Base-by-base conservation (phyloP, 2,888 invertebrate genomes). In the Callinectes sapidus region DNA sequence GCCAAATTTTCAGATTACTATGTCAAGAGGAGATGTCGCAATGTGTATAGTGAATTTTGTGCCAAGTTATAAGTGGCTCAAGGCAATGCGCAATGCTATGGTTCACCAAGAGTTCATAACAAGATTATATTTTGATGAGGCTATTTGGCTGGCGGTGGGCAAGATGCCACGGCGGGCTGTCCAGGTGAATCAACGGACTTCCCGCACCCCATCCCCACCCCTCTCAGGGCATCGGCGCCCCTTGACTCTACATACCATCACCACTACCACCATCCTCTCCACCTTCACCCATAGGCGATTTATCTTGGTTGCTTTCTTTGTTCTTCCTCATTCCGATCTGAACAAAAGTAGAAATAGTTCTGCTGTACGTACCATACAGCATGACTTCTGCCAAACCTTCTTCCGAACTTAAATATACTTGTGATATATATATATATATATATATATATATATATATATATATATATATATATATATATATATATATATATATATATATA, bases 181-280 rank as follows among this genome's bases (percentile, higher is more conserved):
- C 87, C 88, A 81, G 77, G 54, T 91, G 91, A 91, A 35, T 91
- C 91, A 91, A 89, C 66, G 91, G 91, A 81, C 87, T 91, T 91
- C 87, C 91, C 91, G 88, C 90, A 28, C n/a, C 54, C 71, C 42
- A 81, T 35, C 55, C 55, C 77, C 35, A 39, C 91, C 13, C 55
- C 88, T 77, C 90, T 54, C 8, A 71, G n/a, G n/a, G 28, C 28
- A 28, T 8, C n/a, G n/a, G 28, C 71, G 61, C 86, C 86, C 61
- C 42, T 42, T 61, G 39, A 55, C 85, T 61, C 71, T 42, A 88
- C 88, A 54, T n/a, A 55, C 61, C 61, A 55, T 18, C 39, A 39
- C 32, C 32, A 16, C 66, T 32, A 42, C 85, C 86, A n/a, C 35
- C 85, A n/a, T 32, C 81, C 5, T 35, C 85, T 16, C 61, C 32